These are phyloP conservation scores for Heliconius ismenius DNA, from an alignment of 2,888 invertebrate genomes.

Conservation along the genomic window DNA sequence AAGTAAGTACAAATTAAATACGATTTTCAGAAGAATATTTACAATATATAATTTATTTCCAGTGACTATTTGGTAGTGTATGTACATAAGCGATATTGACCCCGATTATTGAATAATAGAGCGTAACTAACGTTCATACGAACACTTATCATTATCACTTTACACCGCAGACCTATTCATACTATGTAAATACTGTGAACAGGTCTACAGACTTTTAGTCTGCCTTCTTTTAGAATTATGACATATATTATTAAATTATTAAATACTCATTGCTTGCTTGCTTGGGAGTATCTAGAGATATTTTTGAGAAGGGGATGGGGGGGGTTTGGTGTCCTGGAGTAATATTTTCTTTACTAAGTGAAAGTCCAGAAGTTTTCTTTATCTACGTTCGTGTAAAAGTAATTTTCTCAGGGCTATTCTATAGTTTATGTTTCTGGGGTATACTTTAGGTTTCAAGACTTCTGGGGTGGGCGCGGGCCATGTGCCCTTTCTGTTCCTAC, in stretches of 20 bases:
- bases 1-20: neutral
- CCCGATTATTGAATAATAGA: constrained; percentile 68
- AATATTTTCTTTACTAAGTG: no score
- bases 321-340: no score
- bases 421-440: no score
- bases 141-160: constrained; percentile 36
- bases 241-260: neutral
- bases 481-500: no score
- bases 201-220: neutral
- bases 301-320: no score
- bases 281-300: no score
- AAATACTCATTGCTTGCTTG: neutral
- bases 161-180: constrained; percentile 11
- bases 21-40: neutral
- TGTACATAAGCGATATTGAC: constrained; percentile 65
- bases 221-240: neutral
- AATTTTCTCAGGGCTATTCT: no score
- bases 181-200: neutral
- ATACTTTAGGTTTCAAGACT: no score
- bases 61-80: constrained; percentile 20
- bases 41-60: neutral
- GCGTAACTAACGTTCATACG: constrained; percentile 59
- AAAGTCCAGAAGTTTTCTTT: no score
- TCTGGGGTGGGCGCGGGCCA: no score
- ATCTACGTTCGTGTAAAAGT: no score